Conservation (phyloP, 2,888 invertebrate genomes). For the Mamestra brassicae region DNA sequence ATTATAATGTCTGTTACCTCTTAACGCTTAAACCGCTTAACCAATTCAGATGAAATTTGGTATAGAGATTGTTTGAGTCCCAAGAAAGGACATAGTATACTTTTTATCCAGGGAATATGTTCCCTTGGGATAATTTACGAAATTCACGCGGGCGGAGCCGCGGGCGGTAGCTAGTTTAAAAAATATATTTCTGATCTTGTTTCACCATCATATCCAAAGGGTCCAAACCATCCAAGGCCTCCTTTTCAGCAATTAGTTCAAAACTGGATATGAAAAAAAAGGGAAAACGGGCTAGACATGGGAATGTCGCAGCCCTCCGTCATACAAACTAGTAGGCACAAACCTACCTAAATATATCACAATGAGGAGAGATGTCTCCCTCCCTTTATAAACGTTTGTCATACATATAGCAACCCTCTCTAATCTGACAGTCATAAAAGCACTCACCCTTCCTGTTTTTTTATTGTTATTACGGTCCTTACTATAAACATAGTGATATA, state of each 20-base stretch:
- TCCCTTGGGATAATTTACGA: too few relatives aligned
- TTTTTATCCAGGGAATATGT: too few relatives aligned
- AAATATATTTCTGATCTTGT: too few relatives aligned
- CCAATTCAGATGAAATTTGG: too few relatives aligned
- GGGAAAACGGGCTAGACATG: not conserved
- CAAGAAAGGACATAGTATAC: too few relatives aligned
- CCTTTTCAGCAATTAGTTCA: not conserved
- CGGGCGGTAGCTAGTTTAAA: too few relatives aligned
- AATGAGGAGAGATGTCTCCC: slow-evolving; percentile 6
- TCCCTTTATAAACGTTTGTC: slow-evolving; percentile 27
- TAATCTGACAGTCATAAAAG: slow-evolving; percentile 31
- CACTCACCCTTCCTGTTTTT: slow-evolving; percentile 12
- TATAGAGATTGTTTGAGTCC: too few relatives aligned
- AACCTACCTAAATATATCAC: slow-evolving; percentile 32
- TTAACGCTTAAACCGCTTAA: too few relatives aligned
- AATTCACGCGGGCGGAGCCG: too few relatives aligned
- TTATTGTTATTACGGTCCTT: slow-evolving; percentile 48
- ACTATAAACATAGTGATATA: slow-evolving; percentile 3
- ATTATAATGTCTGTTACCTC: too few relatives aligned
- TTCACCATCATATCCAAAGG: too few relatives aligned
- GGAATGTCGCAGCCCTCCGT: slow-evolving; percentile 7
- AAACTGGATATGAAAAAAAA: slow-evolving; percentile 24
- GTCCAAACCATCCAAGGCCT: not conserved
- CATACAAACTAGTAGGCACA: slow-evolving; percentile 24
- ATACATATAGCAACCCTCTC: slow-evolving; percentile 27